A percentile compares a stretch with the other conserved stretches of the same genome.
Evolutionary conservation across 2,797 vertebrate species (phyloP).

Genomic region (Chlorospingus semifuscus): DNA sequence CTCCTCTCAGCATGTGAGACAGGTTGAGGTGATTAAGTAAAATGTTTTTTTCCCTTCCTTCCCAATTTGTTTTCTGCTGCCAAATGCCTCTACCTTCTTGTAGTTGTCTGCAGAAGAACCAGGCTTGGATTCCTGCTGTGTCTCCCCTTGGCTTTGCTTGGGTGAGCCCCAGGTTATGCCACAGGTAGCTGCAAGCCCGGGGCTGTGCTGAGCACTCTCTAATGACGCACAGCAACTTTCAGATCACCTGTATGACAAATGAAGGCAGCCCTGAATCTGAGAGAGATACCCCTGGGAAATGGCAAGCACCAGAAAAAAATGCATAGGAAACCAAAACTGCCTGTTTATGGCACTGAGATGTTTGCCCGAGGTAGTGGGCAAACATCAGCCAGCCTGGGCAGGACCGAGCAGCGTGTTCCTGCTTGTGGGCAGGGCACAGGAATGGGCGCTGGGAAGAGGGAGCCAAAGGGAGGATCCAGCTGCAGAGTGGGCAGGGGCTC

Average conservation of each 20-base stretch:
- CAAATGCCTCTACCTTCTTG: neutral
- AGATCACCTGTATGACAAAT: neutral
- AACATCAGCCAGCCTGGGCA: neutral
- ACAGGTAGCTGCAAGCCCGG: neutral
- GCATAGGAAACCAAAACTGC: neutral
- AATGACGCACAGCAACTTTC: neutral
- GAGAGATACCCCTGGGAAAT: neutral
- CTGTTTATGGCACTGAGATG: neutral
- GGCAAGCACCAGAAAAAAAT: rapidly evolving
- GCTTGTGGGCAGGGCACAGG: neutral
- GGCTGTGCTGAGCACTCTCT: neutral
- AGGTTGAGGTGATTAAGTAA: neutral
- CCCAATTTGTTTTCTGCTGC: neutral
- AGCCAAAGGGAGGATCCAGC: neutral
- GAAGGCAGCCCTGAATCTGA: neutral
- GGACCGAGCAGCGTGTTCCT: neutral
- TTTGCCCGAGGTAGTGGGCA: neutral
- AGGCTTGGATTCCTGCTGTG: neutral
- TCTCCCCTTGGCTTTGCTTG: neutral
- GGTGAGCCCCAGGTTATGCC: neutral
- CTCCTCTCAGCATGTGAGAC: neutral
- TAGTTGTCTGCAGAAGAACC: neutral
- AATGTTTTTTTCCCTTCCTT: neutral
- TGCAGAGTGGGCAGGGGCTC: neutral
- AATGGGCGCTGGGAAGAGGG: neutral